These are phyloP conservation scores for Aulostomus chinensis DNA, from an alignment of 2,797 vertebrate species.

Conservation along the genomic window DNA sequence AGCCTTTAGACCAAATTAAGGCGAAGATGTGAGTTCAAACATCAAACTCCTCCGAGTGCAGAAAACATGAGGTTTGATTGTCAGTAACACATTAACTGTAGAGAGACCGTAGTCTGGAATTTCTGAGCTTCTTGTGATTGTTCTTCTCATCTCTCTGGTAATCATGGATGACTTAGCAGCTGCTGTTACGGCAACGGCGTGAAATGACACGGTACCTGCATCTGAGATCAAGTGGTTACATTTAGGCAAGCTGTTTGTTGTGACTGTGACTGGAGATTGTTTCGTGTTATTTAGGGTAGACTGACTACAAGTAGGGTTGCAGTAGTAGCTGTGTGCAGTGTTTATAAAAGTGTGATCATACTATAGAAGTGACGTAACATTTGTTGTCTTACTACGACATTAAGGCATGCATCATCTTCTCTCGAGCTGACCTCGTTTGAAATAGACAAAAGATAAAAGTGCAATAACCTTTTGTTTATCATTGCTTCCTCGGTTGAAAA, in stretches of 20 bases:
- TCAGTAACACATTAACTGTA: conserved; percentile 72
- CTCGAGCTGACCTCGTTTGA: conserved; percentile 76
- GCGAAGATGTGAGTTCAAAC: conserved; percentile 17
- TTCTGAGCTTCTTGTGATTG: conserved; percentile 54
- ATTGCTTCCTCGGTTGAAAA: conserved; percentile 73
- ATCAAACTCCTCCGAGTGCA: conserved; percentile 25
- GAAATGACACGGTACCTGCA: conserved; percentile 49
- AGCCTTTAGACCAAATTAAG: conserved; percentile 58
- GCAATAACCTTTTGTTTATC: conserved; percentile 83
- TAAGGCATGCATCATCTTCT: conserved; percentile 75
- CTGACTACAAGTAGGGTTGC: conserved; percentile 69
- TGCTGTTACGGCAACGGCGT: conserved; percentile 10
- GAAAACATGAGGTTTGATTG: conserved; percentile 55
- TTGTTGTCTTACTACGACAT: conserved; percentile 71
- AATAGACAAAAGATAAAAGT: conserved; percentile 79
- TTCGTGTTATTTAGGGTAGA: conserved; percentile 72
- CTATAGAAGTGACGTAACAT: conserved; percentile 75
- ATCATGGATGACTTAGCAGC: conserved; percentile 41
- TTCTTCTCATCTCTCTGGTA: conserved; percentile 47
- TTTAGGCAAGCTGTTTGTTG: conserved; percentile 63
- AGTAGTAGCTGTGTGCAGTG: conserved; percentile 79
- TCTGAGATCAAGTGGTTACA: conserved; percentile 47
- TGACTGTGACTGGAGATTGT: conserved; percentile 71
- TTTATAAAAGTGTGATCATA: conserved; percentile 77
- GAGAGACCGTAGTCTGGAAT: conserved; percentile 53